phyloP scores from a whole-genome alignment of 37 sponge, comb jelly and placozoan genomes.

The Trichoplax adhaerens region DNA sequence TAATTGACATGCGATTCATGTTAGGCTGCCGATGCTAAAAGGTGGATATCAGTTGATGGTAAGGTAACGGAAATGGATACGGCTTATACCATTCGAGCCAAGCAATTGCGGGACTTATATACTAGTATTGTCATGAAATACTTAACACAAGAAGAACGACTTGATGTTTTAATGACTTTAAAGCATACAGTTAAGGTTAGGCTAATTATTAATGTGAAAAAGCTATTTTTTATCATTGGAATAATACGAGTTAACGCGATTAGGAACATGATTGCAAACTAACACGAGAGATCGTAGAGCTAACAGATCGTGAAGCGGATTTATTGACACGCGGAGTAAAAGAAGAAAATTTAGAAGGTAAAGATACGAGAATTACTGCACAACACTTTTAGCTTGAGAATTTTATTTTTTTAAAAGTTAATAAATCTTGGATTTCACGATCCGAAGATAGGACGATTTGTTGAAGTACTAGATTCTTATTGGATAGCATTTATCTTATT shows the following conservation, averaged over 20 bases:
- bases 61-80: slow-evolving; percentile 66
- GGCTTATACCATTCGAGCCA: slow-evolving; percentile 47
- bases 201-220: not conserved
- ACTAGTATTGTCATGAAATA: slow-evolving; percentile 19
- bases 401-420: not conserved
- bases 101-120: slow-evolving; percentile 62
- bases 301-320: slow-evolving; percentile 85
- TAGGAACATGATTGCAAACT: slow-evolving; percentile 45
- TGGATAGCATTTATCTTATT: not conserved
- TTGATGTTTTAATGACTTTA: slow-evolving; percentile 59
- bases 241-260: slow-evolving; percentile 4
- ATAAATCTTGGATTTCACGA: not conserved
- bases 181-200: slow-evolving; percentile 58
- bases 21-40: slow-evolving; percentile 60
- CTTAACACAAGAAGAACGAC: slow-evolving; percentile 47
- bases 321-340: slow-evolving; percentile 40
- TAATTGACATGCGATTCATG: too few species aligned
- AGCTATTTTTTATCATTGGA: slow-evolving; percentile 16
- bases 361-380: not conserved
- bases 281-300: slow-evolving; percentile 70
- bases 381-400: not conserved
- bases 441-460: not conserved
- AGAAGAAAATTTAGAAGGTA: slow-evolving; percentile 38
- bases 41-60: slow-evolving; percentile 79
- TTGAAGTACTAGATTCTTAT: not conserved